Evolutionary conservation across 2,888 invertebrate genomes (phyloP), one percentile per base, ranked within the genome.

Genomic region (Leptura quadrifasciata): DNA sequence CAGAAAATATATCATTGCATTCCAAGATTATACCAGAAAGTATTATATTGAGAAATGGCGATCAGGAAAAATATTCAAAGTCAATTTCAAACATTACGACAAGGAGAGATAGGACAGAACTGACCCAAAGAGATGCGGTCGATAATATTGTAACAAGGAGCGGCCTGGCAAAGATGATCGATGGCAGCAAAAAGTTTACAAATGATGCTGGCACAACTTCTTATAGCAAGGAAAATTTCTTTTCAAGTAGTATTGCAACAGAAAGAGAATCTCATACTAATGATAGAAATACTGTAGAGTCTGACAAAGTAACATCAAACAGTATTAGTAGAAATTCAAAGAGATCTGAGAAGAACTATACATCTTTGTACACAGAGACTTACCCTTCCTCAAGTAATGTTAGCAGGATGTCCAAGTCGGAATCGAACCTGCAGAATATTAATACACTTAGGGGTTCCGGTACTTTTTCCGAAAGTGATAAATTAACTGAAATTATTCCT

Each of bases 21-120:
- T 72, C 72, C 72, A 72, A 47, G 12, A 69, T 68, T 47, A 73
- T 75, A 75, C 72, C 72, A 64, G 60, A 72, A 61, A 58, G 10
- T 58, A 57, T 21, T 27, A n/a, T 24, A 15, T 52, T n/a, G 8
- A 57, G 24, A 61, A 61, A 20, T 9, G 5, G 20, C 3, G 12
- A 68, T 18, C 20, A 15, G 15, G 18, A 68, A 52, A 17, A 24
- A 55, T 52, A 24, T 24, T 20, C 18, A 9, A 67, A 15, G 15
- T 39, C 39, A 52, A 8, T 15, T 21, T 31, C 27, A 31, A 31
- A 6, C 27, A 8, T 39, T 20, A 10, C 63, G 15, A n/a, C 47
- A 17, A n/a, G 12, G 5, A n/a, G 15, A 47, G 47, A 47, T 5
- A n/a, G 5, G 5, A 47, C 15, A 5, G 15, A 6, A 10, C 10